Conservation (phyloP, 2,797 vertebrate genomes). For the Rhabdophis nuchalis region DNA sequence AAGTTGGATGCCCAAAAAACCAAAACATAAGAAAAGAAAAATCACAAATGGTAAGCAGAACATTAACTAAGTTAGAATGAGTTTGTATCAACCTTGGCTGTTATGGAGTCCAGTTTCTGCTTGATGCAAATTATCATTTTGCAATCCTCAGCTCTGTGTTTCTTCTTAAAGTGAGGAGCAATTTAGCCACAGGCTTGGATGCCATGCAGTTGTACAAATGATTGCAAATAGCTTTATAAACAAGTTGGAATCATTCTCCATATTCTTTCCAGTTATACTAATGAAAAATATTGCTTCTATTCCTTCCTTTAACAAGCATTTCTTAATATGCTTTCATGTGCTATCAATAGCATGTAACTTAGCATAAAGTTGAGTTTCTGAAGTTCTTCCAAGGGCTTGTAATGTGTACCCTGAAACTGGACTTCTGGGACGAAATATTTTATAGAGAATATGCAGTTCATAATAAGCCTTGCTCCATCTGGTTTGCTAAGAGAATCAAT, state of each 20-base stretch:
- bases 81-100: background rate
- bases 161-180: background rate
- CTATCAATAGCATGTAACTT: background rate
- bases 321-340: background rate
- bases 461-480: background rate
- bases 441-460: background rate
- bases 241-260: background rate
- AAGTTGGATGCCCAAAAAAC: background rate
- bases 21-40: background rate
- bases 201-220: background rate
- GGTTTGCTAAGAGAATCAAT: background rate
- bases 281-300: background rate
- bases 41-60: background rate
- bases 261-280: background rate
- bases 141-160: background rate
- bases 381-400: background rate
- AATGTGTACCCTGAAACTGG: background rate
- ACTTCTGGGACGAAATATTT: background rate
- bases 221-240: background rate
- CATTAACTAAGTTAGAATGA: background rate
- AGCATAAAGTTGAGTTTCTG: background rate
- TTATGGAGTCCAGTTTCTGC: background rate
- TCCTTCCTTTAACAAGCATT: background rate
- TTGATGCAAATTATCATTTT: background rate
- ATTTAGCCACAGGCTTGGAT: background rate